A percentile compares a stretch with the other conserved stretches of the same genome.
Evolutionary conservation across 2,888 invertebrate genomes (phyloP).

Genomic region (Noctuana brunneofusca): DNA sequence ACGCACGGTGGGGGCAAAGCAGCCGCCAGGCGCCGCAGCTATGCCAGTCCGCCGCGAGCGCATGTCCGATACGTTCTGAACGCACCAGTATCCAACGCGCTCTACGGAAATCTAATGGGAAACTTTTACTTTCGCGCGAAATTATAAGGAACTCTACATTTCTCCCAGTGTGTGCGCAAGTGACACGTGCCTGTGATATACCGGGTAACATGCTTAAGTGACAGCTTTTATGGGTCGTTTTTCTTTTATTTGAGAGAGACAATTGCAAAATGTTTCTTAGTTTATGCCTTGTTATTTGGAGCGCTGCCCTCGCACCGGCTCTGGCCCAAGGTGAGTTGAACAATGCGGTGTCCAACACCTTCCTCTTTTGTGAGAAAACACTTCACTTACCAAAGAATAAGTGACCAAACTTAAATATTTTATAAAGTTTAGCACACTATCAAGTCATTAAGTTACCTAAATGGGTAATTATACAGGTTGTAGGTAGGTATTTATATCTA

Average conservation of each 20-base stretch:
- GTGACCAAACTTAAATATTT: constrained; percentile 10
- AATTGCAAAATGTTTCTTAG: constrained; percentile 72
- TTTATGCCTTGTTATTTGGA: constrained; percentile 72
- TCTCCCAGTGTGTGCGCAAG: constrained; percentile 39
- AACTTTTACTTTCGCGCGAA: constrained; percentile 67
- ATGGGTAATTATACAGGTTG: no score
- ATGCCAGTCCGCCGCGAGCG: constrained; percentile 57
- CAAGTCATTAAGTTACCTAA: no score
- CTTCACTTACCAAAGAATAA: constrained; percentile 24
- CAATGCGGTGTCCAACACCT: constrained; percentile 56
- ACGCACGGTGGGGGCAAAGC: constrained; percentile 67
- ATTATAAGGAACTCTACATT: constrained; percentile 44
- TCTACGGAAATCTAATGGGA: constrained; percentile 47
- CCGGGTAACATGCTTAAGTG: constrained; percentile 62
- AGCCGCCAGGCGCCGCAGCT: constrained; percentile 48
- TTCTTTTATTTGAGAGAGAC: constrained; percentile 48
- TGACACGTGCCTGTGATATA: constrained; percentile 43
- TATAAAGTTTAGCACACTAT: neutral
- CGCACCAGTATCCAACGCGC: constrained; percentile 38
- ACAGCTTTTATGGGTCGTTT: constrained; percentile 44
- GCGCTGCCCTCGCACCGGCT: constrained; percentile 68
- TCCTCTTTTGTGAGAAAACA: constrained; percentile 46
- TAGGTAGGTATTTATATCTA: no score
- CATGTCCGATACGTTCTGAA: constrained; percentile 43
- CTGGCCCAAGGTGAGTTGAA: constrained; percentile 75